Percentiles rank a stretch among this genome's conserved stretches.
Conservation (phyloP, 2,113 vertebrate genomes). For the Chlamydotis undulata region DNA sequence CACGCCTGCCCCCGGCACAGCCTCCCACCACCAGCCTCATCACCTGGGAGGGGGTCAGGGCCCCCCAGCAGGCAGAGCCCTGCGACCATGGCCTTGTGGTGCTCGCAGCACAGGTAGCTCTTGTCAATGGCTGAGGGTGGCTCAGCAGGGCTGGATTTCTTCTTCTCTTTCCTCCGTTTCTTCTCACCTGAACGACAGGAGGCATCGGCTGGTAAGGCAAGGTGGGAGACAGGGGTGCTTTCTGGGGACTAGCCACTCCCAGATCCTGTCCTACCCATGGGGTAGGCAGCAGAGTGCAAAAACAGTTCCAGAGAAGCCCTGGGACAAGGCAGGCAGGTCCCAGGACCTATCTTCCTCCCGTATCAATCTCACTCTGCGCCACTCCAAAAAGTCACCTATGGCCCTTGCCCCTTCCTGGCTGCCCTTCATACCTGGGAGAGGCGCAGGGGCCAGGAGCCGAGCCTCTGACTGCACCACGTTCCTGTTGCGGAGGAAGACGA, state of each 20-base stretch:
- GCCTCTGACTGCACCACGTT: constrained; percentile 94
- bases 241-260: not conserved
- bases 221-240: not conserved
- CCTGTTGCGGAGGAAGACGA: constrained; percentile 89
- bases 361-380: not conserved
- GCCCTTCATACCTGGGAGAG: constrained; percentile 53
- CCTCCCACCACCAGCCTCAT: not conserved
- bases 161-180: constrained; percentile 86
- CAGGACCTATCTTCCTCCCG: not conserved
- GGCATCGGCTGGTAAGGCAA: not conserved
- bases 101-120: constrained; percentile 91
- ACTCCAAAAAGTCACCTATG: not conserved
- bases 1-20: not conserved
- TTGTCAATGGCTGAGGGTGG: constrained; percentile 76
- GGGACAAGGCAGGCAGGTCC: not conserved
- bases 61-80: constrained; percentile 84
- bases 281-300: not conserved
- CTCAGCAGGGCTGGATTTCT: constrained; percentile 68
- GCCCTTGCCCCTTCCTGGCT: not conserved
- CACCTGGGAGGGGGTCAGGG: constrained; percentile 70
- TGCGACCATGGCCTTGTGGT: constrained; percentile 93
- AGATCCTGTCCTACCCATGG: not conserved
- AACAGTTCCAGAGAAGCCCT: not conserved
- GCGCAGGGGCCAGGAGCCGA: constrained; percentile 69
- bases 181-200: constrained; percentile 74